Conservation (phyloP, 2,113 vertebrate genomes). For the Colaptes auratus region DNA sequence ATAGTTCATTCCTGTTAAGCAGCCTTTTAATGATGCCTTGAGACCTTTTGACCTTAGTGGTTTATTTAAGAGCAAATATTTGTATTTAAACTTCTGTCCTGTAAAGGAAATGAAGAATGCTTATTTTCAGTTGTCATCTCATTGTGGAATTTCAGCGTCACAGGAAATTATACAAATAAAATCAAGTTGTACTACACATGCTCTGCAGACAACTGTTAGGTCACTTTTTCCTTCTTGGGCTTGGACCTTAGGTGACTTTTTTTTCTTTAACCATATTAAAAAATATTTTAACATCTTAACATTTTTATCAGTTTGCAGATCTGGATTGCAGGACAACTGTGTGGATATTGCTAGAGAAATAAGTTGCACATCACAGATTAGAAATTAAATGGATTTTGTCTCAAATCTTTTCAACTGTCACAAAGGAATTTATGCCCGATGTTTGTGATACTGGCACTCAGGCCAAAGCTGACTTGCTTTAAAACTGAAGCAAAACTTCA, state of each 20-base stretch:
- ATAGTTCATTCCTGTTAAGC: background rate
- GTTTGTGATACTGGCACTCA: background rate
- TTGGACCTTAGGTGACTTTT: background rate
- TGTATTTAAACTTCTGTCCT: conserved; percentile 18
- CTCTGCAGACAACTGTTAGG: conserved; percentile 14
- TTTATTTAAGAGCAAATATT: background rate
- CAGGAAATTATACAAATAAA: conserved; percentile 49
- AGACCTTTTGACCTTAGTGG: conserved; percentile 8
- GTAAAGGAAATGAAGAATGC: conserved; percentile 47
- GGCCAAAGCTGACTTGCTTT: background rate
- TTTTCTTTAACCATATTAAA: background rate
- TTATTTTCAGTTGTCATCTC: conserved; percentile 53
- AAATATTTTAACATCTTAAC: background rate
- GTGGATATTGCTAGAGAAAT: background rate
- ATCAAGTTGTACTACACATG: background rate
- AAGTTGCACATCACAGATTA: background rate
- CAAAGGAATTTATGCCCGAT: conserved; percentile 26
- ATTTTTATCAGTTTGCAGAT: background rate
- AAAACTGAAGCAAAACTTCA: background rate
- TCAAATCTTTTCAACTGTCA: conserved; percentile 5
- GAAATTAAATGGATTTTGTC: conserved; percentile 5
- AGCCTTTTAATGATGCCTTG: background rate
- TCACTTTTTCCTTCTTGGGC: conserved; percentile 11
- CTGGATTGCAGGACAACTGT: background rate
- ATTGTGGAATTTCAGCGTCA: conserved; percentile 33